A percentile compares a stretch with the other conserved stretches of the same genome.
These are phyloP conservation scores for Intellagama lesueurii DNA, from an alignment of 2,797 vertebrate genomes.

Conservation along the genomic window DNA sequence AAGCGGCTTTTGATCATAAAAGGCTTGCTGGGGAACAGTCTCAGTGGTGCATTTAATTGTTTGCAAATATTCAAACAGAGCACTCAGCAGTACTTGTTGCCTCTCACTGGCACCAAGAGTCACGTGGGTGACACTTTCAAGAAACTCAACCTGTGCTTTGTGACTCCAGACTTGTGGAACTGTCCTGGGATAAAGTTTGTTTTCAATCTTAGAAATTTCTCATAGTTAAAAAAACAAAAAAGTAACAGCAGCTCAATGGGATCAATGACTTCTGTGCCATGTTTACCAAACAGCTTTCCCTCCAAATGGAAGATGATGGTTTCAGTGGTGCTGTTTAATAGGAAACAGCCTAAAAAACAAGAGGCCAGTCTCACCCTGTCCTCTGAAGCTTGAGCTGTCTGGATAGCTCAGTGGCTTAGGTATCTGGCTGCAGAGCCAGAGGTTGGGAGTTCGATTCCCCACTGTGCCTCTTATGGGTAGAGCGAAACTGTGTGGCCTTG, in stretches of 20 bases:
- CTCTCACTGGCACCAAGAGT: not conserved
- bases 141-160: not conserved
- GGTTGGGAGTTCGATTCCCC: too few species aligned
- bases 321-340: too few species aligned
- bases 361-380: not conserved
- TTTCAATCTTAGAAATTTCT: not conserved
- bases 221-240: not conserved
- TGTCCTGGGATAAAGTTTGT: not conserved
- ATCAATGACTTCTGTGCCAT: too few species aligned
- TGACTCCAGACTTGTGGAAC: not conserved
- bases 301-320: too few species aligned
- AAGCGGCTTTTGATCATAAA: conserved; percentile 20
- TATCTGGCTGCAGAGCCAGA: too few species aligned
- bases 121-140: not conserved
- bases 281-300: not conserved
- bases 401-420: too few species aligned
- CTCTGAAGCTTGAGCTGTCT: too few species aligned
- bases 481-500: too few species aligned
- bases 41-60: not conserved
- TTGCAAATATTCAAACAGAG: conserved; percentile 6
- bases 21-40: not conserved
- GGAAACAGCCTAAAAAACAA: not conserved
- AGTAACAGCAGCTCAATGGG: too few species aligned
- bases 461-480: too few species aligned
- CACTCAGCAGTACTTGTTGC: not conserved